Conservation (phyloP, 2,797 vertebrate species). For the Sebastolobus altivelis region DNA sequence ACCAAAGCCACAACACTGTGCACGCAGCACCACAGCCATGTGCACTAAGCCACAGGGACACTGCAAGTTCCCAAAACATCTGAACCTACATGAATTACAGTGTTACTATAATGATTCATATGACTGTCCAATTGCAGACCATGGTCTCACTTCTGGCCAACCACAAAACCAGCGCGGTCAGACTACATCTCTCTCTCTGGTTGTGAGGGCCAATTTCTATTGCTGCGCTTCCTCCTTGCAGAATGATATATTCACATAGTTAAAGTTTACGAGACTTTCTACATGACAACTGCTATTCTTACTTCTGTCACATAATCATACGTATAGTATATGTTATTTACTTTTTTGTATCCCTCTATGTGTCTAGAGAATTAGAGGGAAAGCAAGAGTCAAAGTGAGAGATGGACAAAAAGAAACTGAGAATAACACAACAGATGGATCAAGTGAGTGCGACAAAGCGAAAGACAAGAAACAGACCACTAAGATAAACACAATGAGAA, state of each 20-base stretch:
- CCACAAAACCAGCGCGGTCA: conserved; percentile 50
- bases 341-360: background rate
- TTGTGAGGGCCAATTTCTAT: background rate
- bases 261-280: background rate
- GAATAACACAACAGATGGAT: background rate
- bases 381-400: background rate
- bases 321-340: background rate
- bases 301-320: background rate
- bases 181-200: conserved; percentile 24
- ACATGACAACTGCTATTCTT: conserved; percentile 2
- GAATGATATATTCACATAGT: conserved; percentile 8
- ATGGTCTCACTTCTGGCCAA: conserved; percentile 11
- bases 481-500: conserved; percentile 18
- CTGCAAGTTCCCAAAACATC: background rate
- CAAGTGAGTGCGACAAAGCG: background rate
- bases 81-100: conserved; percentile 2
- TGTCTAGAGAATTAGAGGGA: background rate
- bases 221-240: background rate
- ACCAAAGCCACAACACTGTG: conserved; percentile 1
- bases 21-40: background rate
- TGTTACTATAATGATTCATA: conserved; percentile 38
- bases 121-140: background rate
- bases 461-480: conserved; percentile 18
- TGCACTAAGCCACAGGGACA: conserved; percentile 1
- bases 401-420: background rate